phyloP scores from a whole-genome alignment of 2,113 vertebrate species.

The Epinephelus fuscoguttatus region DNA sequence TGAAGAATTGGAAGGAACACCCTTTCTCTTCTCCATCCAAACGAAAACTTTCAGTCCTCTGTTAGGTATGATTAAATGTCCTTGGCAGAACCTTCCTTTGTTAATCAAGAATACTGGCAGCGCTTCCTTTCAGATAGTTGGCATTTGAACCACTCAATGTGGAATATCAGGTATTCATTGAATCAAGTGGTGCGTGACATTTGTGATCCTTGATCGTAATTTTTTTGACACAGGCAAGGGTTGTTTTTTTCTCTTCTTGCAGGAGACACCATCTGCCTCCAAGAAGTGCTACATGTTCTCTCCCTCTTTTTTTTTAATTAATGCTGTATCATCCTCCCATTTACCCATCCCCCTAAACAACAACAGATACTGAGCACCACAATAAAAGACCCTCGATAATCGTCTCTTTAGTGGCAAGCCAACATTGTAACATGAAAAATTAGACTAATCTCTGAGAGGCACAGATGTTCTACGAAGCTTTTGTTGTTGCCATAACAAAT shows the following conservation, averaged over 20 bases:
- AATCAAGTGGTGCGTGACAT: conserved; percentile 22
- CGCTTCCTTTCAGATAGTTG: conserved; percentile 5
- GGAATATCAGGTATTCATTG: conserved; percentile 29
- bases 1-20: conserved; percentile 10
- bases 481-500: conserved; percentile 39
- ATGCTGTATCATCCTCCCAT: conserved; percentile 1
- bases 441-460: conserved; percentile 44
- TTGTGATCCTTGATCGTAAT: neutral
- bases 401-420: conserved; percentile 30
- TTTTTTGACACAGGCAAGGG: neutral
- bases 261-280: neutral
- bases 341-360: conserved; percentile 11
- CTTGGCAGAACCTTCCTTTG: conserved; percentile 25
- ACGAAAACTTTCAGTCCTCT: neutral
- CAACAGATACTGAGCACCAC: conserved; percentile 28
- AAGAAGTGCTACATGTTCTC: neutral
- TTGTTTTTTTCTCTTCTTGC: neutral
- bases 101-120: conserved; percentile 26
- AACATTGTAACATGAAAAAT: conserved; percentile 33
- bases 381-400: conserved; percentile 39
- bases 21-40: neutral
- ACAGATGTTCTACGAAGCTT: conserved; percentile 46
- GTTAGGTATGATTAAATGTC: conserved; percentile 42
- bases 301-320: neutral
- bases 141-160: neutral